A percentile compares a stretch with the other conserved stretches of the same genome.
These are phyloP conservation scores for Melanotaenia boesemani DNA, from an alignment of 2,797 vertebrate genomes.

Conservation along the genomic window DNA sequence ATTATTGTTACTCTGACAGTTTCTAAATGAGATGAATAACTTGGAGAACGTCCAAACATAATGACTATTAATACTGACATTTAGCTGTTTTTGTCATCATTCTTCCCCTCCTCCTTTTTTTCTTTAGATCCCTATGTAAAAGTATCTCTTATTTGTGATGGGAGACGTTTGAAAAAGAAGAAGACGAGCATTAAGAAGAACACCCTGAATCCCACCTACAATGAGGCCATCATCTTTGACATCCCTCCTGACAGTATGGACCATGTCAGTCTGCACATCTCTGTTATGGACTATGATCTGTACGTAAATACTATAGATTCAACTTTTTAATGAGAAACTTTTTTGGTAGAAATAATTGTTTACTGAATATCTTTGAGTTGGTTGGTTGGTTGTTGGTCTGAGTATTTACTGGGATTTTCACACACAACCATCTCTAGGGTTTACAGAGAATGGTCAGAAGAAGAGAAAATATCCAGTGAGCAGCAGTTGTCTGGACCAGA, in stretches of 20 bases:
- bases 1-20: constrained; percentile 9
- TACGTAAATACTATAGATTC: constrained; percentile 70
- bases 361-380: too few relatives aligned
- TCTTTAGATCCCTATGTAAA: constrained; percentile 96
- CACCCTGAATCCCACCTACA: constrained; percentile 97
- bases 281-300: constrained; percentile 98
- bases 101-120: background rate
- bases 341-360: too few relatives aligned
- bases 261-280: constrained; percentile 97
- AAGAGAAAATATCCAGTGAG: too few relatives aligned
- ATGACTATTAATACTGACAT: background rate
- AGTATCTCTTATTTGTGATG: constrained; percentile 96
- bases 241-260: constrained; percentile 99
- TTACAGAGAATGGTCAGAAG: too few relatives aligned
- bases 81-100: background rate
- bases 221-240: constrained; percentile 99
- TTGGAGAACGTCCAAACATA: background rate
- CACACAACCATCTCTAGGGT: too few relatives aligned
- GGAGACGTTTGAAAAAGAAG: constrained; percentile 96
- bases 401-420: too few relatives aligned
- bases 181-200: constrained; percentile 99
- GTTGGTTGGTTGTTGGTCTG: too few relatives aligned
- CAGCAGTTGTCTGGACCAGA: too few relatives aligned
- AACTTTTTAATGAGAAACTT: too few relatives aligned
- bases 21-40: constrained; percentile 2